Base-by-base conservation (phyloP, 2,888 invertebrate genomes). In the Miltochrista miniata region DNA sequence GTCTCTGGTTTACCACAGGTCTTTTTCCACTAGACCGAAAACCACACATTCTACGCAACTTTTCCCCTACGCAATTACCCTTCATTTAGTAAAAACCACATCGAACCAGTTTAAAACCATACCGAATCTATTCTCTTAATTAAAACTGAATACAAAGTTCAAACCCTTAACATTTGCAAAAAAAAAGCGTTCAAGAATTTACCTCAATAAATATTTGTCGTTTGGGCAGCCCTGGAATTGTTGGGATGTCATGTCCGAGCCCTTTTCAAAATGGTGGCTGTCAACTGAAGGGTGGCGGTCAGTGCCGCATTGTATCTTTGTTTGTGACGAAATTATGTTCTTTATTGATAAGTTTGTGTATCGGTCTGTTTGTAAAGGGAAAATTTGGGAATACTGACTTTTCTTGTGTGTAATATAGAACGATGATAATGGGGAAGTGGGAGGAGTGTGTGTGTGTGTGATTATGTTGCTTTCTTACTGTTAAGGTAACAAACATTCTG, bases 191-290 rank as follows among this genome's bases (percentile, higher is more conserved):
- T 65, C 48, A 74, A 73, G 72, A 76, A 84, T 79, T 79, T 67
- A 55, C 54, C 61, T 72, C 74, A 71, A 76, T 80, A 85, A 83
- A 85, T 82, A 81, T 80, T 83, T 74, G 74, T 64, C 36, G 51
- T 51, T 61, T 76, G 83, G 71, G 10, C 74, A 88, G 66, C 89
- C 89, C 89, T 85, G 72, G 64, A 71, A 73, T 76, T 68, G 75
- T 69, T 67, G 64, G 70, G 67, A 66, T 78, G 83, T 81, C 82
- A 80, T 83, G 88, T 87, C 89, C 87, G 75, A 83, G 85, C 87
- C 88, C 88, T 87, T 84, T 83, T 88, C 89, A 88, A 84, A 88
- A 87, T 84, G 85, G 80, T 78, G 69, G 49, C 75, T 79, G 81
- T 80, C 81, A 82, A 59, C 57, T 64, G 41, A 47, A 67, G 77